Evolutionary conservation across 2,113 vertebrate species (phyloP), one percentile per base, ranked within the genome.

Genomic region (Camarhynchus parvulus): DNA sequence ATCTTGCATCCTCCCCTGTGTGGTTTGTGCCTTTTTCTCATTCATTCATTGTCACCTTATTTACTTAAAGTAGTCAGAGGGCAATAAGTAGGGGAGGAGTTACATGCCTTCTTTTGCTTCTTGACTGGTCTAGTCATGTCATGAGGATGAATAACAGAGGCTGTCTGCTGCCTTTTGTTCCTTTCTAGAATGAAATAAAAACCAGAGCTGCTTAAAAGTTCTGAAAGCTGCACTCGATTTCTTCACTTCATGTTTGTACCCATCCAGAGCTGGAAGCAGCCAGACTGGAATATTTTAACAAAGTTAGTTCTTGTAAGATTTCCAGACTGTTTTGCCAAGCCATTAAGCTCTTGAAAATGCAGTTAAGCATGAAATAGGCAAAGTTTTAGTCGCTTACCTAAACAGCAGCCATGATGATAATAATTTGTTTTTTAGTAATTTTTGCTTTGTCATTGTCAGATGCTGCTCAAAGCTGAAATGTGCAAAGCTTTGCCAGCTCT

Each of bases 351-450:
- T 85, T 89, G 75, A 88, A 95, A 96, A 94, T 64, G 83, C 88
- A 93, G 59, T 77, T 89, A 77, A 96, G 91, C 93, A 78, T 95
- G 87, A 95, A 95, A 91, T 78, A 83, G 82, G n/a, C 82, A 74
- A 94, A 92, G 55, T 94, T 97, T 94, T 90, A 91, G 58, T 83
- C 86, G 82, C 87, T 83, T 92, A 96, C 78, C 74, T 95, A 79
- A 93, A 93, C 63, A 88, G 63, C 64, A 77, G 72, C 37, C 33
- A 5, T 83, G 79, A 91, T 8, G 7, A 81, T 70, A 90, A 91
- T 86, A 85, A 93, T 86, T 83, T 44, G 7, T 0, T 3, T 62
- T 94, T 85, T 80, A 90, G 72, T 76, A 11, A 35, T 81, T 90
- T 94, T 78, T 95, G 85, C 79, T 88, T 89, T 88, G 90, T 92